Conservation (phyloP, 2,888 invertebrate genomes). For the Mantis religiosa region DNA sequence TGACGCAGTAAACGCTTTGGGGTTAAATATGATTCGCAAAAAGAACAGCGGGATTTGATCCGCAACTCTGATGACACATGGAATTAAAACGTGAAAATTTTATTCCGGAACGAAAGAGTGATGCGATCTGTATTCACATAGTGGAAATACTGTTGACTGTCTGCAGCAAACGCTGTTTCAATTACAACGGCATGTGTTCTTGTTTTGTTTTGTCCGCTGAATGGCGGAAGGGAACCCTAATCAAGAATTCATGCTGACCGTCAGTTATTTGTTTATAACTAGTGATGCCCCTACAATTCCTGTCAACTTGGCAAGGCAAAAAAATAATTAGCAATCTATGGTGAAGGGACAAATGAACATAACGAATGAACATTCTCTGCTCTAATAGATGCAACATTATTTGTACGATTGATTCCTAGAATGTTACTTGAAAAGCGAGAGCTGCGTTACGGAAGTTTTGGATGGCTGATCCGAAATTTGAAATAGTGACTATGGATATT, state of each 20-base stretch:
- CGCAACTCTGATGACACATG: neutral
- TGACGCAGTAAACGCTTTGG: neutral
- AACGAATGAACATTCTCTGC: neutral
- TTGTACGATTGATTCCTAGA: neutral
- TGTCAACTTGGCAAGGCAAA: neutral
- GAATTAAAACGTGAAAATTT: neutral
- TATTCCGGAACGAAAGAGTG: neutral
- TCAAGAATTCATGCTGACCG: neutral
- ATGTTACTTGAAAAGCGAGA: no score
- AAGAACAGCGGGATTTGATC: neutral
- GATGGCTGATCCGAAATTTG: no score
- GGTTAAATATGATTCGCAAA: neutral
- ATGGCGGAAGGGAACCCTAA: neutral
- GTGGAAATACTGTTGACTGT: neutral
- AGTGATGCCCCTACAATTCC: neutral
- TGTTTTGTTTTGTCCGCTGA: neutral
- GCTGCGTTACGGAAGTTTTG: no score
- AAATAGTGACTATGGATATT: no score
- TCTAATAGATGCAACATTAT: neutral
- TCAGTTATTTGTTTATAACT: neutral
- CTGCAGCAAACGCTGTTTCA: neutral
- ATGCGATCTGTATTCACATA: neutral
- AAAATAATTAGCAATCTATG: neutral
- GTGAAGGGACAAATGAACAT: neutral
- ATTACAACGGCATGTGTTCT: neutral